Percentiles rank a stretch among this genome's conserved stretches.
phyloP scores from a whole-genome alignment of 2,113 vertebrate species.

The Coptodon rendalli region DNA sequence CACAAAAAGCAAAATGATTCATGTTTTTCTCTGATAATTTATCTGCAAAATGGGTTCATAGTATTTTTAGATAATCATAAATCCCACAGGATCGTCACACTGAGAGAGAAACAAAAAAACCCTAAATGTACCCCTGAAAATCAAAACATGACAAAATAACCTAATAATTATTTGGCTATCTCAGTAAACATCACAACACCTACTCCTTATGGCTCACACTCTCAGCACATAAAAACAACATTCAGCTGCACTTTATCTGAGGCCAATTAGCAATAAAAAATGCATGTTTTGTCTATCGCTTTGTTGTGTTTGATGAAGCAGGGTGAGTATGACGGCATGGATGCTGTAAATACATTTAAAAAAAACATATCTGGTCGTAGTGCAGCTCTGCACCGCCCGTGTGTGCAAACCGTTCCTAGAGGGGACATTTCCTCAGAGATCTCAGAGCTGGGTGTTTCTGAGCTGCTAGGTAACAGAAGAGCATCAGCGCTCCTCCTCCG shows the following conservation, averaged over 20 bases:
- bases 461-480: constrained; percentile 40
- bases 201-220: not conserved
- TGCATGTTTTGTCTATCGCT: not conserved
- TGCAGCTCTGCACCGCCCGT: not conserved
- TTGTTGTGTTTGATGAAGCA: not conserved
- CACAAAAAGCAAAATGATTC: not conserved
- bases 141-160: not conserved
- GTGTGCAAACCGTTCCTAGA: not conserved
- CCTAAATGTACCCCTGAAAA: not conserved
- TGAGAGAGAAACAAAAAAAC: not conserved
- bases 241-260: not conserved
- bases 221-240: not conserved
- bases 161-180: not conserved
- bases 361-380: not conserved
- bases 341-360: not conserved
- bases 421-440: not conserved
- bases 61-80: not conserved
- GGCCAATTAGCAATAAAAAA: not conserved
- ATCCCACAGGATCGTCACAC: not conserved
- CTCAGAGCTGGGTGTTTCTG: not conserved
- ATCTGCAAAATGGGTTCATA: not conserved
- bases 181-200: not conserved
- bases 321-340: not conserved
- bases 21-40: not conserved
- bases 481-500: not conserved